Base-by-base conservation (phyloP, 2,888 invertebrate genomes). In the Tenthredo livida region DNA sequence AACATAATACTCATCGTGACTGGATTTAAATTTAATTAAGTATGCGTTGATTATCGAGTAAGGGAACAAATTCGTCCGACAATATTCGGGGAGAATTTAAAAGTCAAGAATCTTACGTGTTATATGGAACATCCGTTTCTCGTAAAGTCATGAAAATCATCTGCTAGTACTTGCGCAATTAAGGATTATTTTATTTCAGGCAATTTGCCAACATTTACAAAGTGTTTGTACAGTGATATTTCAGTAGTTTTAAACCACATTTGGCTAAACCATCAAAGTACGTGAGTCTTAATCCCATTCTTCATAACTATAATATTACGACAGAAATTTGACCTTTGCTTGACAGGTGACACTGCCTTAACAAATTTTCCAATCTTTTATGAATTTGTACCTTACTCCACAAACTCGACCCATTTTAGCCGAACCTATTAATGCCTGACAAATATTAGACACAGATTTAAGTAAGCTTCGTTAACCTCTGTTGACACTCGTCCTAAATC, bases 61-160 rank as follows among this genome's bases (percentile, higher is more conserved):
- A 80, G 12, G 0, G n/a, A 40, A 2, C 25, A 43, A 21, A 17
- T 12, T 58, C 12, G 29, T 29, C 2, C 21, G 17, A 40, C 54
- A 58, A n/a, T 5, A 40, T 58, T 40, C 25, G 25, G 12, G 12
- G 5, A 21, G 25, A 17, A 40, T 61, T 29, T 40, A 58, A 61
- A 58, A 78, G 78, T 54, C 78, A 78, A 78, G 61, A 61, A 29
- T 37, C 47, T 89, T 89, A 90, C 89, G 89, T 90, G 90, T 89
- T 90, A 84, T 88, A 88, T 84, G 86, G 87, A 87, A 89, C 88
- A 90, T 89, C 89, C 90, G 89, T 88, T 89, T 88, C 87, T 86
- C 83, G 85, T 86, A 85, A 87, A 88, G 88, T 88, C 86, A 87
- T 87, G 87, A 89, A 90, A 89, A 89, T 87, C 86, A 88, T 89